Percentiles rank a stretch among this genome's conserved stretches.
Conservation (phyloP, 2,113 vertebrate genomes). For the Python bivittatus region DNA sequence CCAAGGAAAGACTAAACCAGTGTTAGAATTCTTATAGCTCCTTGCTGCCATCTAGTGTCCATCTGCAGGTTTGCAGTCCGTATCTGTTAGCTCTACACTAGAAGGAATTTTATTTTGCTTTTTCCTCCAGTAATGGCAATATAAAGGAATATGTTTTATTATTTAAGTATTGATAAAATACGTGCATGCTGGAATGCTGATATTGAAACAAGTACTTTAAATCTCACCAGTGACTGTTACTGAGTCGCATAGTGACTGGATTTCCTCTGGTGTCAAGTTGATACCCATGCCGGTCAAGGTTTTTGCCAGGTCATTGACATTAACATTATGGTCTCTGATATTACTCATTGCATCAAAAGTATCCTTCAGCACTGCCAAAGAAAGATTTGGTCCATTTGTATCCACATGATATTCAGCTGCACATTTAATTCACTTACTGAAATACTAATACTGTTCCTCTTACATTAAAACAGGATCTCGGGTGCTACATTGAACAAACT, state of each 20-base stretch:
- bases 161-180: background rate
- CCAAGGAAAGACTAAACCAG: background rate
- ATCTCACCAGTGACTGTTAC: constrained; percentile 4
- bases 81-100: background rate
- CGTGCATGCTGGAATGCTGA: background rate
- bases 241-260: background rate
- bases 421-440: background rate
- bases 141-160: background rate
- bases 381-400: background rate
- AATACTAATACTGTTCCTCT: background rate
- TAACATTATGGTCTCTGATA: background rate
- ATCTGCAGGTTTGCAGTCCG: background rate
- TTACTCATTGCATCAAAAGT: constrained; percentile 2
- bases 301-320: background rate
- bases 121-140: background rate
- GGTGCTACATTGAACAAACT: background rate
- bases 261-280: constrained; percentile 1
- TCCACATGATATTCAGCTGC: background rate
- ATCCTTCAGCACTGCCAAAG: constrained; percentile 3
- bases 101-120: background rate
- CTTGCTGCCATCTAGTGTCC: background rate
- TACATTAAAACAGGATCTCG: background rate
- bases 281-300: background rate
- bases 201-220: background rate
- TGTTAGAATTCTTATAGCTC: background rate